These are phyloP conservation scores for Parthenolecanium corni DNA, from an alignment of 2,888 invertebrate genomes.

Conservation along the genomic window DNA sequence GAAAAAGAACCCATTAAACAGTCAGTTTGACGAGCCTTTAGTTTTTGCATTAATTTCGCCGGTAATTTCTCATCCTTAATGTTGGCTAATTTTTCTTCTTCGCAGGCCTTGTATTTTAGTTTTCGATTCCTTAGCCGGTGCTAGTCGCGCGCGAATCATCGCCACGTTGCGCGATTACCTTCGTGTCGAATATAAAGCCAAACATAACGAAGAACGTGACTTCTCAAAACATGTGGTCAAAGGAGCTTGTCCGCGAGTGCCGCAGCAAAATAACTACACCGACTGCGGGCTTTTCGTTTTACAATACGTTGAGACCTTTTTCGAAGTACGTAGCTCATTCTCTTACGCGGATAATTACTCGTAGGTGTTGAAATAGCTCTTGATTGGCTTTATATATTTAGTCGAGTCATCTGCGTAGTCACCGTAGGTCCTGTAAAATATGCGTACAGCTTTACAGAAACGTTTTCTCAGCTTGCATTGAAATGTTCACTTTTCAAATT, in stretches of 20 bases:
- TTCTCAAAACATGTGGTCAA: slow-evolving; percentile 76
- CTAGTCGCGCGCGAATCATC: slow-evolving; percentile 69
- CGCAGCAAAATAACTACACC: slow-evolving; percentile 94
- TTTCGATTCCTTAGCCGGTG: slow-evolving; percentile 80
- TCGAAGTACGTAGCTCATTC: slow-evolving; percentile 56
- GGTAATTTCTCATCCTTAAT: neutral
- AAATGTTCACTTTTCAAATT: no score
- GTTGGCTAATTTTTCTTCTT: neutral
- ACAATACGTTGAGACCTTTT: slow-evolving; percentile 94
- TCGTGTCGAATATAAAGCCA: slow-evolving; percentile 70
- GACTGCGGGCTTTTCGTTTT: slow-evolving; percentile 93
- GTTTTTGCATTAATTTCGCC: neutral
- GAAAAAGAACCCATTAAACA: slow-evolving; percentile 22
- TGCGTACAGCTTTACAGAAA: no score
- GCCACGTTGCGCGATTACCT: slow-evolving; percentile 84
- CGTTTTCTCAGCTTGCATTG: no score
- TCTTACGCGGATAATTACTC: no score
- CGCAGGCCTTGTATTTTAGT: slow-evolving; percentile 81
- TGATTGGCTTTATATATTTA: no score
- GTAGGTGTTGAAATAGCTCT: no score
- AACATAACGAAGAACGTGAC: slow-evolving; percentile 52
- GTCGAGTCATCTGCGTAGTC: no score
- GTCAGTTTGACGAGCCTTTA: neutral
- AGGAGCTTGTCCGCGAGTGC: slow-evolving; percentile 79
- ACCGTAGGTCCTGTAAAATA: no score